These are phyloP conservation scores for Drosophila monieri DNA, from an alignment of 2,888 invertebrate genomes.

Conservation along the genomic window DNA sequence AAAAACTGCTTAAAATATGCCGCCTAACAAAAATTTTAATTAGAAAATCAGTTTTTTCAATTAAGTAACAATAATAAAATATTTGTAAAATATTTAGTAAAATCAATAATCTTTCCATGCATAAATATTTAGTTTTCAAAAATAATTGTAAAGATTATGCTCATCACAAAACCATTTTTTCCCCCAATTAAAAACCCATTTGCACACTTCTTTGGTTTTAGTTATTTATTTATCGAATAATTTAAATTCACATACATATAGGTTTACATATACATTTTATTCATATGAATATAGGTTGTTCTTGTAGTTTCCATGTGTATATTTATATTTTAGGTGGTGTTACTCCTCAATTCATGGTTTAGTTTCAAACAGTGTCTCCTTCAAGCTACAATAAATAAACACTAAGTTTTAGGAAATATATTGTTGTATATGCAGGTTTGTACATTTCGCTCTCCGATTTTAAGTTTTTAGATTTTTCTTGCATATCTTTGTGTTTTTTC, in stretches of 20 bases:
- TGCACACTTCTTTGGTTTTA: constrained; percentile 12
- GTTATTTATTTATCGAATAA: constrained; percentile 65
- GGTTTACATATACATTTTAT: constrained; percentile 49
- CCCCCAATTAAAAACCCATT: background rate
- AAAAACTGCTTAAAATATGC: background rate
- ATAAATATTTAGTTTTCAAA: no score
- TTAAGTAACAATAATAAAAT: background rate
- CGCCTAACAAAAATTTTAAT: background rate
- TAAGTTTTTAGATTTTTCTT: constrained; percentile 2
- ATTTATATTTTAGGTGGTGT: constrained; percentile 42
- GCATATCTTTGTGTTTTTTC: constrained; percentile 12
- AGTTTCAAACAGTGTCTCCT: constrained; percentile 22
- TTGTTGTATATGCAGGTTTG: constrained; percentile 36
- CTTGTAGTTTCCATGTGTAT: constrained; percentile 39
- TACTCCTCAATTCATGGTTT: constrained; percentile 21
- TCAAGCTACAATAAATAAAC: constrained; percentile 39
- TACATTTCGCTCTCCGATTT: constrained; percentile 27
- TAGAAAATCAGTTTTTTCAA: background rate
- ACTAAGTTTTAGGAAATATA: constrained; percentile 38
- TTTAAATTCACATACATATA: constrained; percentile 57
- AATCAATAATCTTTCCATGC: background rate
- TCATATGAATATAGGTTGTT: constrained; percentile 38
- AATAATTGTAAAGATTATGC: no score
- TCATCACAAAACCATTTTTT: background rate
- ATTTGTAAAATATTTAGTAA: background rate